Evolutionary conservation across 2,797 vertebrate species (phyloP), one percentile per base, ranked within the genome.

Genomic region (Semotilus atromaculatus): DNA sequence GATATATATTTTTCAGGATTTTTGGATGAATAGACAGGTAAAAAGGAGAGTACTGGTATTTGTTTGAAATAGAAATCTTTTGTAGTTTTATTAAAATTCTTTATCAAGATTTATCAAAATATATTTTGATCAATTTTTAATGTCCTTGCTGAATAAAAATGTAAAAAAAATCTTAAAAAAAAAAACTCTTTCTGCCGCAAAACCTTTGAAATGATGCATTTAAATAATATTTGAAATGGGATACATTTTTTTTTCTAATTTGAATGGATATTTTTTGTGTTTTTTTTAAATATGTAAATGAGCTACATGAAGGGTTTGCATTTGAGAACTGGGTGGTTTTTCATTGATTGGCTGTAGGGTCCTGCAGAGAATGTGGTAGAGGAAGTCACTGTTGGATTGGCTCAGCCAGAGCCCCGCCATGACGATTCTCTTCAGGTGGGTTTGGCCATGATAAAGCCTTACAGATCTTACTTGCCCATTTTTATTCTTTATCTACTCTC

Each of bases 351-450:
- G 19, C 40, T 78, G 11, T 67, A 89, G 89, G 86, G 55, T 51
- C 18, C 23, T 43, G 86, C 21, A 70, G 90, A 86, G n/a, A 92
- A 87, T 3, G 73, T 85, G 80, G 80, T 26, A 23, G 89, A 92
- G 81, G 92, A 93, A 55, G 91, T 86, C 64, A 86, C 86, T 68
- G 82, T 88, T 34, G 85, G 68, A 40, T 85, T 68, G 21, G 87
- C 86, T 0, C 11, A 89, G 13, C 72, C 91, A 71, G 94, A 94
- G 53, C 71, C 90, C 80, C 93, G 90, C 14, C 93, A 91, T 84
- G 94, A 95, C 62, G 94, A 96, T 88, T 89, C 95, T 45, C 86
- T 96, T 62, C 92, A 93, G 94, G 95, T 96, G 60, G 31, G 75
- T 29, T 62, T 80, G 64, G 40, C 0, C 21, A 23, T n/a, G 29